These are phyloP conservation scores for Erinaceus europaeus DNA, from an alignment of 2,113 vertebrate genomes.

Conservation along the genomic window DNA sequence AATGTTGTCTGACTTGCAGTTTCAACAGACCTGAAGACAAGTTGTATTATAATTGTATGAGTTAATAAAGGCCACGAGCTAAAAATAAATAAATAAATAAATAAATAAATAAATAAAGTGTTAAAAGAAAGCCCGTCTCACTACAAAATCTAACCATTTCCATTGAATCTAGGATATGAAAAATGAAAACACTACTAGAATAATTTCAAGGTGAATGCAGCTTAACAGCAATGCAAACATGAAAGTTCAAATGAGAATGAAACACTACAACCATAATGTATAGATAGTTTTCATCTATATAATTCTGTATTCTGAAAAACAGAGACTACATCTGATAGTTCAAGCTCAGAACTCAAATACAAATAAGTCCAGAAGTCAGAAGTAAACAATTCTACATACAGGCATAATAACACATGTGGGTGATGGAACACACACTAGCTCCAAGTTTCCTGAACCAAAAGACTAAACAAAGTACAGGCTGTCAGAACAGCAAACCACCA, in stretches of 20 bases:
- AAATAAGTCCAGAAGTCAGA: background rate
- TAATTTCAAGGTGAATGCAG: slow-evolving; percentile 20
- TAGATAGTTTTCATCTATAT: background rate
- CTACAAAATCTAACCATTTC: background rate
- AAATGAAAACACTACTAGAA: background rate
- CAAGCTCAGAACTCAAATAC: background rate
- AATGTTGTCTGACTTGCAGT: too few species aligned
- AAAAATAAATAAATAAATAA: too few species aligned
- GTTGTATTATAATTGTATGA: too few species aligned
- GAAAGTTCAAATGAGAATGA: background rate
- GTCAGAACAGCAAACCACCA: background rate
- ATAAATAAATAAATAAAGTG: too few species aligned
- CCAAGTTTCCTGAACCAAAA: background rate
- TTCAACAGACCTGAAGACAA: too few species aligned
- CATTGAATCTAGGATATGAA: background rate
- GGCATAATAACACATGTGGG: background rate
- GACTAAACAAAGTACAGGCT: background rate
- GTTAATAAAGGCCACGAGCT: too few species aligned
- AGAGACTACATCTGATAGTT: background rate
- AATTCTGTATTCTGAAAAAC: background rate
- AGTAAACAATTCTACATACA: background rate
- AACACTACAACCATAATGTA: background rate
- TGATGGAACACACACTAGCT: background rate
- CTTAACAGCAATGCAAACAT: background rate
- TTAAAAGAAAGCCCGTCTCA: too few species aligned